Evolutionary conservation across 2,797 vertebrate species (phyloP), one percentile per base, ranked within the genome.

Genomic region (Myotis findleyi): DNA sequence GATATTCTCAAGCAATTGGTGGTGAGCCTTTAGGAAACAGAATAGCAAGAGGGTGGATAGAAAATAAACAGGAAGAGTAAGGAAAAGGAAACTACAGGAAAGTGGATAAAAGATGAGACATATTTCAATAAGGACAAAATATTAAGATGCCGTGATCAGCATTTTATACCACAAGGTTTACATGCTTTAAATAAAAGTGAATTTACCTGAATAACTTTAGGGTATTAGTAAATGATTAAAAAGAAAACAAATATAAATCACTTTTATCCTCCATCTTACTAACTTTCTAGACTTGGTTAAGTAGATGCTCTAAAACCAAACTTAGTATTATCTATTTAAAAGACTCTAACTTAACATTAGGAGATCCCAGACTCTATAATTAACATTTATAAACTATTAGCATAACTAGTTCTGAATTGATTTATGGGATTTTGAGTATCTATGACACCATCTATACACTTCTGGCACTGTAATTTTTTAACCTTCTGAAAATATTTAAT

Each of bases 371-470:
- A 83, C 95, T 91, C 87, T 96, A 59, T 95, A 97, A 98, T 97
- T 97, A 97, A 77, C 90, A 49, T 81, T n/a, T 85, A 96, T 95
- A 96, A 95, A 93, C 33, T 80, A 96, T 91, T 89, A 97, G 7
- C 83, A 94, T 96, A 97, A 96, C 86, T 96, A 97, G 92, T 92
- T 97, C 86, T 96, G 87, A 95, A 96, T 85, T 91, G 88, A 57
- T 89, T 87, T 66, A 71, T 84, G 96, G 81, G 87, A 97, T 93
- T 91, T 91, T 95, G 20, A 89, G 85, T 89, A 97, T 96, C 90
- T 94, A 14, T 92, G n/a, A 95, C 55, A 96, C 95, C 79, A 83
- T 81, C 93, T 82, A n/a, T 96, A 79, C 47, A 62, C 69, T 97
- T 87, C 59, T 57, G 80, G 71, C 81, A 73, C 69, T 53, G 36